Evolutionary conservation across 2,888 invertebrate genomes (phyloP), one percentile per base, ranked within the genome.

Genomic region (Galeopsomyia nigrocyanea): DNA sequence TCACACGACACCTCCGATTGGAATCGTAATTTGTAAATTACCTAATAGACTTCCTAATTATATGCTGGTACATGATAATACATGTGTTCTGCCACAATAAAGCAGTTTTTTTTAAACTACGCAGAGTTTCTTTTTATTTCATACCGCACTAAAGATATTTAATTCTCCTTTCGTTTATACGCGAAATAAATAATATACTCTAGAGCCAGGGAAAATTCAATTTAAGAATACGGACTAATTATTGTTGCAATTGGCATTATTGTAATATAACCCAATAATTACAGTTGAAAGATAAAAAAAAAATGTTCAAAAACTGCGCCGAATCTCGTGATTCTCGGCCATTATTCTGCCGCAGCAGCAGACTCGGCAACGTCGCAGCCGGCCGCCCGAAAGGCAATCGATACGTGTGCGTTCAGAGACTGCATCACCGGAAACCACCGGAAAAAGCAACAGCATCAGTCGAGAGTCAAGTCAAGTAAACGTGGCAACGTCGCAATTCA

Each of bases 51-150:
- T 84, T 82, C 82, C 82, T 82, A 81, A 84, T 84, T 83, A 84
- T 84, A 84, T 82, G 84, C 84, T 84, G 83, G 81, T 84, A 83
- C 83, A 84, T 82, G 84, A 83, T 84, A 82, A 80, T 84, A 84
- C 84, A 82, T 85, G 85, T 85, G 85, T 84, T 84, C 84, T 84
- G 85, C 85, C 84, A 84, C 84, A 85, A 85, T 85, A 85, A 84
- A 85, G 84, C 85, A 85, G 84, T 84, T 85, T 84, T 84, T 39
- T 85, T 84, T 83, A 82, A 83, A 76, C 68, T 71, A 70, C 21
- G 7, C 50, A 39, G 60, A 21, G 55, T 68, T 50, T 21, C 6
- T 64, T 55, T 39, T 55, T 21, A 10, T 16, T 46, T 46, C 55
- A 49, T 50, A 6, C 14, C 26, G 19, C 55, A 49, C 49, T 17